These are phyloP conservation scores for Cavia aperea DNA, from an alignment of 2,113 vertebrate genomes.

Conservation along the genomic window DNA sequence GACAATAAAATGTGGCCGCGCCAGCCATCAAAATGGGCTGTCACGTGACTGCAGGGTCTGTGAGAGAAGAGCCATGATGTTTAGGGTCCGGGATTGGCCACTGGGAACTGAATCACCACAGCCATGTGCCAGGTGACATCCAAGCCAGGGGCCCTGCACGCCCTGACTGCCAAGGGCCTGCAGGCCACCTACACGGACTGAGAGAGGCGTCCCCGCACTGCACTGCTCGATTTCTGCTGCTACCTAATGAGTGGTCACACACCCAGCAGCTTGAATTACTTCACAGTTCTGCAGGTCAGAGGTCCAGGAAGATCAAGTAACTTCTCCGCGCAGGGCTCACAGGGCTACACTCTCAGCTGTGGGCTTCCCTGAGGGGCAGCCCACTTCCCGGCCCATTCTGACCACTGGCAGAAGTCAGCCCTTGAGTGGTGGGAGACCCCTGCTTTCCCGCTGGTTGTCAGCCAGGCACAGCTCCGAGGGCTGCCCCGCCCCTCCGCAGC, in stretches of 20 bases:
- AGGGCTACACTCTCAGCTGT: background rate
- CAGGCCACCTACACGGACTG: background rate
- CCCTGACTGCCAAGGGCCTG: background rate
- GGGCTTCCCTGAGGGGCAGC: background rate
- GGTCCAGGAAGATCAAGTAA: rapidly evolving
- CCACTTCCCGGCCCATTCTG: background rate
- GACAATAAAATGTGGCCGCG: conserved; percentile 63
- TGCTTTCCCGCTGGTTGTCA: background rate
- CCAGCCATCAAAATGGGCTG: conserved; percentile 56
- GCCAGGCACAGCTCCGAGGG: background rate
- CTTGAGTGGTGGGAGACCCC: background rate
- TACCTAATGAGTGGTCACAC: background rate
- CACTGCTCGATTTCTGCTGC: background rate
- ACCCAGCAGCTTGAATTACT: background rate
- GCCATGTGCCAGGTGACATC: background rate
- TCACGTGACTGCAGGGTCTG: background rate
- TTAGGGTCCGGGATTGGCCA: background rate
- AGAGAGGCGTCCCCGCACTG: rapidly evolving
- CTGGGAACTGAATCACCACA: background rate
- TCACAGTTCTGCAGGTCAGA: background rate
- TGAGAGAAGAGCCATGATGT: background rate
- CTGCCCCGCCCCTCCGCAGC: no score
- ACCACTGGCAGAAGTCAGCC: background rate
- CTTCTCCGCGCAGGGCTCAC: background rate
- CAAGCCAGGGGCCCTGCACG: background rate